phyloP scores from a whole-genome alignment of 1,140 invertebrate genomes.

The Grapholita molesta region DNA sequence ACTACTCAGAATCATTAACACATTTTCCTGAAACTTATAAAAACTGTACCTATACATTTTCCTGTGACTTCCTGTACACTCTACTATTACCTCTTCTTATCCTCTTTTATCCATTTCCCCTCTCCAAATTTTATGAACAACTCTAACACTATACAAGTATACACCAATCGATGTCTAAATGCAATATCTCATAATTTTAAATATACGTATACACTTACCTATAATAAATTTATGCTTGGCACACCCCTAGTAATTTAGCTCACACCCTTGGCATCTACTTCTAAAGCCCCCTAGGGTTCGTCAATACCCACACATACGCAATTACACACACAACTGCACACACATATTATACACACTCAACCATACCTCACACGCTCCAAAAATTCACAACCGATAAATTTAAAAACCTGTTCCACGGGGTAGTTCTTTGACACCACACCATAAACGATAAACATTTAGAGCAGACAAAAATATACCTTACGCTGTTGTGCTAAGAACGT shows the following conservation, averaged over 20 bases:
- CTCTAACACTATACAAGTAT: no score
- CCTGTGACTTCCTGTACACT: no score
- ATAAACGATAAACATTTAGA: background rate
- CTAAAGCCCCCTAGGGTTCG: slow-evolving; percentile 50
- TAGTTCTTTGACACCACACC: slow-evolving; percentile 39
- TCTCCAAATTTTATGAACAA: no score
- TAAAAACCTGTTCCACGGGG: slow-evolving; percentile 61
- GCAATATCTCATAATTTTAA: no score
- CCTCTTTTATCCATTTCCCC: no score
- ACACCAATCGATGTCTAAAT: no score
- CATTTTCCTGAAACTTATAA: no score
- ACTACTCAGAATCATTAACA: no score
- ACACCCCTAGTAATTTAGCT: slow-evolving; percentile 39
- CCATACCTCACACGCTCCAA: slow-evolving; percentile 24
- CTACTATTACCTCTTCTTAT: no score
- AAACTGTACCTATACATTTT: no score
- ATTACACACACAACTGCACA: slow-evolving; percentile 40
- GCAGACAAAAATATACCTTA: slow-evolving; percentile 11
- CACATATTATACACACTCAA: slow-evolving; percentile 21
- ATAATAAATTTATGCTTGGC: background rate
- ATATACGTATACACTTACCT: background rate
- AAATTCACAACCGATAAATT: slow-evolving; percentile 63
- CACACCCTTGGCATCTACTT: slow-evolving; percentile 43
- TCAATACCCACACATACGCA: slow-evolving; percentile 30
- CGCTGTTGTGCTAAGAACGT: slow-evolving; percentile 18